A percentile compares a stretch with the other conserved stretches of the same genome.
These are phyloP conservation scores for Excalfactoria chinensis DNA, from an alignment of 2,113 vertebrate species.

Conservation along the genomic window DNA sequence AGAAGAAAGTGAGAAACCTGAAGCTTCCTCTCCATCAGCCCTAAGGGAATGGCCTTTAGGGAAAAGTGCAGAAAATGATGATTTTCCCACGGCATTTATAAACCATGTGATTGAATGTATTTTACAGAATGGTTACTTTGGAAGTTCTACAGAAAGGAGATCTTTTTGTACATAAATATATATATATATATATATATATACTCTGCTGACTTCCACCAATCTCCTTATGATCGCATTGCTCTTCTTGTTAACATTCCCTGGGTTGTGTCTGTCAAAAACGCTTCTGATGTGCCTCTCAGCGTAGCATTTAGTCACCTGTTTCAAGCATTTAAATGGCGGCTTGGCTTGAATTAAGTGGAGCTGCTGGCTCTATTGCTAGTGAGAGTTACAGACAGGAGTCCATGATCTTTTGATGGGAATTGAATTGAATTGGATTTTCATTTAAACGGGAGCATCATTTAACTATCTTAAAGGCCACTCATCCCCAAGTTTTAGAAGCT, in stretches of 20 bases:
- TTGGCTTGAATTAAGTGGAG: neutral
- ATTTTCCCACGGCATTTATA: neutral
- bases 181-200: neutral
- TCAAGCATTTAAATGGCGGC: neutral
- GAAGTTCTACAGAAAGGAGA: neutral
- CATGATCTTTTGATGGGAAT: neutral
- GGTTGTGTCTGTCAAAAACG: neutral
- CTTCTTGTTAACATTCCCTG: neutral
- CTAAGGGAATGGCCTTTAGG: neutral
- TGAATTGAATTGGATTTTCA: neutral
- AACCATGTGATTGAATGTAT: neutral
- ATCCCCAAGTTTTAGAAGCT: neutral
- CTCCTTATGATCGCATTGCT: neutral
- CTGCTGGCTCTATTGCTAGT: neutral
- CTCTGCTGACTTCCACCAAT: neutral
- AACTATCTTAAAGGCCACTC: neutral
- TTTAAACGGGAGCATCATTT: neutral
- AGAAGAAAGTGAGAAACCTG: slow-evolving; percentile 47
- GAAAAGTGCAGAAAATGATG: neutral
- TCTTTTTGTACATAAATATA: neutral
- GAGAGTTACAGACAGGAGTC: neutral
- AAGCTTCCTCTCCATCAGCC: neutral
- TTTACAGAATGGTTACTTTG: neutral
- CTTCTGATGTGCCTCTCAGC: neutral
- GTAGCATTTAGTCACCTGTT: neutral